Evolutionary conservation across 1,140 invertebrate species (phyloP).

Genomic region (Stenopsyche tienmushanensis): DNA sequence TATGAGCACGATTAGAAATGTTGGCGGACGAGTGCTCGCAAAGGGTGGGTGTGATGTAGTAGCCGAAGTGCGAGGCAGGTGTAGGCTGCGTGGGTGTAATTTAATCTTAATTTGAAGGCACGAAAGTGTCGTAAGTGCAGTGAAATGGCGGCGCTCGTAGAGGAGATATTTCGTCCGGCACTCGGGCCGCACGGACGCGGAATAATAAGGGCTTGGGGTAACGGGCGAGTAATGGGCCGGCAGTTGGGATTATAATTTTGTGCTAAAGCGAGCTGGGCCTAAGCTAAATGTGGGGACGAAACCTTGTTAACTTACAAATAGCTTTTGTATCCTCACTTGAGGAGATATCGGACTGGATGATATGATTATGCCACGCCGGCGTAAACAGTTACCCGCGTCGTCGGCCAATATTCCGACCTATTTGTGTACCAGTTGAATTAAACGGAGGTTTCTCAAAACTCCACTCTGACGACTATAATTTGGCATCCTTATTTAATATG

Average conservation of each 20-base stretch:
- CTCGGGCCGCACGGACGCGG: background rate
- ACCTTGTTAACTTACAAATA: conserved; percentile 19
- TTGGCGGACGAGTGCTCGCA: too few relatives aligned
- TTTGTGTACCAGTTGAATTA: too few relatives aligned
- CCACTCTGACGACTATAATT: too few relatives aligned
- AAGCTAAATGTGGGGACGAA: conserved; percentile 7
- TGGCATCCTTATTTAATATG: too few relatives aligned
- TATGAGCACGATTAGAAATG: too few relatives aligned
- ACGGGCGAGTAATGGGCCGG: conserved; percentile 1
- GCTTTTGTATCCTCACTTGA: conserved; percentile 3
- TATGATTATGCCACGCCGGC: conserved; percentile 7
- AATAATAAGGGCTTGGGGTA: conserved; percentile 1
- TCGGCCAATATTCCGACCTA: too few relatives aligned
- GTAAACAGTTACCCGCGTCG: background rate
- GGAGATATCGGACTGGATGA: conserved; percentile 17
- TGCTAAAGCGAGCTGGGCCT: background rate
- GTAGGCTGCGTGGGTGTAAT: too few relatives aligned
- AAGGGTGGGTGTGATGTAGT: too few relatives aligned
- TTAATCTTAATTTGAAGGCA: background rate
- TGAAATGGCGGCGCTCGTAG: background rate
- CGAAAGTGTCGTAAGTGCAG: conserved; percentile 4
- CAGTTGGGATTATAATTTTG: conserved; percentile 11
- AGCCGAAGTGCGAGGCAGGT: too few relatives aligned
- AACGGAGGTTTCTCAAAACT: too few relatives aligned
- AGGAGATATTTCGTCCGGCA: background rate